Percentiles rank a stretch among this genome's conserved stretches.
These are phyloP conservation scores for Dysmachus trigonus DNA, from an alignment of 2,888 invertebrate species.

Conservation along the genomic window DNA sequence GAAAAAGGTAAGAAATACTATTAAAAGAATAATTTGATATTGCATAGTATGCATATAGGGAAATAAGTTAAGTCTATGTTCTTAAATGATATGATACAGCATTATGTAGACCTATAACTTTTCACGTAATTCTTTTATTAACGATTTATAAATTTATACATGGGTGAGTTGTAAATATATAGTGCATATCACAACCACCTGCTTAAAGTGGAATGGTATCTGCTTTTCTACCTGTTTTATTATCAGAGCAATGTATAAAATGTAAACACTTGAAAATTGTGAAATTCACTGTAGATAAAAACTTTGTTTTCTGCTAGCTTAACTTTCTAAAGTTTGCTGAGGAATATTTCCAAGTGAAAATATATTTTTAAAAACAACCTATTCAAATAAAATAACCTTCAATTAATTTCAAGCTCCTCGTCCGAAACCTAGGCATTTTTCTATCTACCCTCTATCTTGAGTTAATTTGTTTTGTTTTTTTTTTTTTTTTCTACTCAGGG, in stretches of 20 bases:
- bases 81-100: too few relatives aligned
- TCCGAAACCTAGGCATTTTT: not conserved
- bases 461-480: not conserved
- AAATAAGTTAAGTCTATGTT: not conserved
- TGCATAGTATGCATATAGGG: not conserved
- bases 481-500: not conserved
- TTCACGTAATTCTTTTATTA: not conserved
- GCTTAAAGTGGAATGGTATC: not conserved
- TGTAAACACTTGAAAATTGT: slow-evolving; percentile 20
- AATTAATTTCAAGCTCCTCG: not conserved
- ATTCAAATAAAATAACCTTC: not conserved
- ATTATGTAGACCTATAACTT: not conserved
- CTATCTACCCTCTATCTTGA: not conserved
- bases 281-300: slow-evolving; percentile 2
- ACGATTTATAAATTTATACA: not conserved
- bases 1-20: not conserved
- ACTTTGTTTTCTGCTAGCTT: not conserved
- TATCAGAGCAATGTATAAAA: not conserved
- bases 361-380: not conserved
- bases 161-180: not conserved
- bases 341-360: not conserved
- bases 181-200: not conserved
- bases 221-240: not conserved
- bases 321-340: not conserved
- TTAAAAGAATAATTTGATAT: not conserved